Conservation (phyloP, 2,113 vertebrate species). For the Rhinichthys klamathensis region DNA sequence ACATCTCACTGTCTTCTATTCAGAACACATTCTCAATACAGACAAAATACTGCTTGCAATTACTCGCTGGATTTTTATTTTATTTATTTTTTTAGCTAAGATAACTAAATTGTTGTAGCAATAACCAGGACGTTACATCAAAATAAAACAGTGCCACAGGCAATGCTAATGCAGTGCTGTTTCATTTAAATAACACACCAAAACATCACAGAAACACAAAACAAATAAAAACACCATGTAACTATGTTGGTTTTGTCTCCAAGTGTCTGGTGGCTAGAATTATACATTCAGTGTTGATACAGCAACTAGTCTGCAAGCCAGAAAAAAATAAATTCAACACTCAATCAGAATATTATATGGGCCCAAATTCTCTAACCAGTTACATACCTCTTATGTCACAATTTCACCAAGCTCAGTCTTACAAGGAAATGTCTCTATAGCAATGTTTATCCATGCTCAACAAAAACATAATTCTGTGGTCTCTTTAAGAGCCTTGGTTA, state of each 20-base stretch:
- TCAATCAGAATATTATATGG: slow-evolving; percentile 6
- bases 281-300: slow-evolving; percentile 7
- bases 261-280: slow-evolving; percentile 16
- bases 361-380: not conserved
- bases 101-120: slow-evolving; percentile 34
- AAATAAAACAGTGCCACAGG: slow-evolving; percentile 32
- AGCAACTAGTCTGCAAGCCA: not conserved
- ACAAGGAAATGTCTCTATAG: slow-evolving; percentile 23
- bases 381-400: slow-evolving; percentile 1
- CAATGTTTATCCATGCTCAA: slow-evolving; percentile 9
- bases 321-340: not conserved
- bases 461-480: not conserved
- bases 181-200: slow-evolving; percentile 35
- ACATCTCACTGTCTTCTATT: not conserved
- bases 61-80: not conserved
- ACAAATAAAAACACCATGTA: slow-evolving; percentile 21
- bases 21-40: not conserved
- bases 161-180: slow-evolving; percentile 19
- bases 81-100: not conserved
- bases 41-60: slow-evolving; percentile 25
- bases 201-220: slow-evolving; percentile 8
- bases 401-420: not conserved
- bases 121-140: slow-evolving; percentile 13
- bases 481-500: not conserved
- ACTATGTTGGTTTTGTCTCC: slow-evolving; percentile 24